phyloP scores from a whole-genome alignment of 1,140 invertebrate species.

The Wasmannia auropunctata region DNA sequence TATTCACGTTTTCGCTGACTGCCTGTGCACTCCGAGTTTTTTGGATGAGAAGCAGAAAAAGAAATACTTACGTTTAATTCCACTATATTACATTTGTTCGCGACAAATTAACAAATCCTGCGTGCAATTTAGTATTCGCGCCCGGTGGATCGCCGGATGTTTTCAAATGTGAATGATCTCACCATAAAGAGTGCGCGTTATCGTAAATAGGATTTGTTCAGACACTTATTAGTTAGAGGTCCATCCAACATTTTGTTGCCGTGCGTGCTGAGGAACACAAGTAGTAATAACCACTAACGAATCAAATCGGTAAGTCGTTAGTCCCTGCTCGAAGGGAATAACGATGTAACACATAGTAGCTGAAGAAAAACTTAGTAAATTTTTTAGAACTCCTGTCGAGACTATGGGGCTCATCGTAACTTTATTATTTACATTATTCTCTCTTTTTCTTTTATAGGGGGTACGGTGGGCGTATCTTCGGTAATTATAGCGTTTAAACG shows the following conservation, averaged over 20 bases:
- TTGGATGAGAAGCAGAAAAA: constrained; percentile 50
- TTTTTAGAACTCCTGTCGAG: constrained; percentile 82
- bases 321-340: constrained; percentile 69
- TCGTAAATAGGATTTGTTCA: constrained; percentile 66
- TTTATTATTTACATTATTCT: constrained; percentile 76
- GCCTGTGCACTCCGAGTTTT: constrained; percentile 69
- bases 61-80: constrained; percentile 65
- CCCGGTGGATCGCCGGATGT: constrained; percentile 20
- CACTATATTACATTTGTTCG: constrained; percentile 72
- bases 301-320: constrained; percentile 78
- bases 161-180: constrained; percentile 61
- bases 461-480: constrained; percentile 69
- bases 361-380: constrained; percentile 81
- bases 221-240: constrained; percentile 65
- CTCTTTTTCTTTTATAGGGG: constrained; percentile 53
- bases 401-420: constrained; percentile 80
- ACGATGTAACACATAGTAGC: constrained; percentile 77
- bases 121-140: constrained; percentile 59
- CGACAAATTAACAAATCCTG: constrained; percentile 73
- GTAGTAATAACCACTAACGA: constrained; percentile 74
- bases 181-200: constrained; percentile 41
- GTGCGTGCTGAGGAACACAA: constrained; percentile 70
- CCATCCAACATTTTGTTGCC: constrained; percentile 70
- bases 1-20: constrained; percentile 69
- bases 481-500: constrained; percentile 47